These are phyloP conservation scores for Genyomyrus donnyi DNA, from an alignment of 2,113 vertebrate species.

Conservation along the genomic window DNA sequence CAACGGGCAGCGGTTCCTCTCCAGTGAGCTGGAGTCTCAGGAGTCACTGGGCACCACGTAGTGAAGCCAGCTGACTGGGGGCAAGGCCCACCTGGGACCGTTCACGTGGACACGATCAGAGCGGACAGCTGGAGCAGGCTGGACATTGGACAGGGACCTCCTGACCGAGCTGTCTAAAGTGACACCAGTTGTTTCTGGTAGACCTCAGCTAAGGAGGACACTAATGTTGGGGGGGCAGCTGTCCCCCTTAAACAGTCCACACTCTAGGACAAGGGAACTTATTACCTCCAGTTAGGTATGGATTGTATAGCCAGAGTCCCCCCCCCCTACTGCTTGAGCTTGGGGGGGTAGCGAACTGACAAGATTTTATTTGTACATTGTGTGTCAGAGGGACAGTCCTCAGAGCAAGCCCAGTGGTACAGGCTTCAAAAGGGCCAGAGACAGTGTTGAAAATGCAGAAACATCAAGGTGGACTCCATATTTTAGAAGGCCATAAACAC, in stretches of 20 bases:
- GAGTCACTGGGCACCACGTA: conserved; percentile 52
- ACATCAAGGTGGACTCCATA: neutral
- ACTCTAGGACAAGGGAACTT: neutral
- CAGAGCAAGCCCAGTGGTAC: neutral
- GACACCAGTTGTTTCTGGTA: neutral
- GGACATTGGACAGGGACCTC: neutral
- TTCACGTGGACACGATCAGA: neutral
- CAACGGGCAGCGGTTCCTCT: conserved; percentile 56
- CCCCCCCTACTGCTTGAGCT: neutral
- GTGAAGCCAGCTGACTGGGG: conserved; percentile 11
- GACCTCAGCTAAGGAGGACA: neutral
- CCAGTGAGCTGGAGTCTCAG: conserved; percentile 60
- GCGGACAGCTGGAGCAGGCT: neutral
- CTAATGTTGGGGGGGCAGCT: neutral
- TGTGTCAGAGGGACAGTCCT: neutral
- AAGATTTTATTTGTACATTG: neutral
- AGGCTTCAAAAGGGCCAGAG: neutral
- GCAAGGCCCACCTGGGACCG: neutral
- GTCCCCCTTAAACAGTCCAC: neutral
- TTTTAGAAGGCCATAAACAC: neutral
- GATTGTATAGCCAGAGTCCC: neutral
- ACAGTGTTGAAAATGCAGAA: neutral
- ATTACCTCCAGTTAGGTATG: neutral
- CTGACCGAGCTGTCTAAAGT: neutral
- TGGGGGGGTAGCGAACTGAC: neutral